Evolutionary conservation across 1,140 invertebrate genomes (phyloP).

Genomic region (Cydia splendana): DNA sequence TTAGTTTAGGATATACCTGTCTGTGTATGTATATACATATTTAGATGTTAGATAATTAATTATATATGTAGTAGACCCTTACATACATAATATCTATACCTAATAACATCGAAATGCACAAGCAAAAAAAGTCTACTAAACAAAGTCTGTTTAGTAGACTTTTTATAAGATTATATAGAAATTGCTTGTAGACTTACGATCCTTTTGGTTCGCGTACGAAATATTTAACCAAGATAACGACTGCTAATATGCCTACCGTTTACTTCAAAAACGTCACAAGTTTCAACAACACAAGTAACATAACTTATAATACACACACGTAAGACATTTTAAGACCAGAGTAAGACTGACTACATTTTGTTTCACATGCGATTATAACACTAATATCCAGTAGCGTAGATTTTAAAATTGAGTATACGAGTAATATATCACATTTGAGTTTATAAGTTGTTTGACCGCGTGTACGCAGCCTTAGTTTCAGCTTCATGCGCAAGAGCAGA

Average conservation of each 20-base stretch:
- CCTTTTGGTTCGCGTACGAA: background rate
- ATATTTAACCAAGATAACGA: conserved; percentile 10
- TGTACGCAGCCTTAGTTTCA: conserved; percentile 60
- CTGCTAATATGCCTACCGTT: conserved; percentile 9
- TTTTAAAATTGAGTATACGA: background rate
- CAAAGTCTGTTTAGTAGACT: background rate
- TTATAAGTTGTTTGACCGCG: conserved; percentile 37
- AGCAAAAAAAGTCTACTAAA: background rate
- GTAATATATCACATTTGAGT: background rate
- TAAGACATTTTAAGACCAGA: background rate
- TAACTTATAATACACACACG: background rate
- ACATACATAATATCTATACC: too few species aligned
- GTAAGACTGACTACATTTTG: background rate
- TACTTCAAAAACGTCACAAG: conserved; percentile 11
- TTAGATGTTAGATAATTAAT: too few species aligned
- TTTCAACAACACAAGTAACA: conserved; percentile 54
- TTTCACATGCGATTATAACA: background rate
- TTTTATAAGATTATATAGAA: background rate
- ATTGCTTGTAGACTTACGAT: background rate
- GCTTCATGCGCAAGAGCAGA: conserved; percentile 45
- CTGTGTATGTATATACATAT: too few species aligned
- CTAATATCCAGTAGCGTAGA: background rate
- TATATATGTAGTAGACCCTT: too few species aligned
- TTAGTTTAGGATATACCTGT: too few species aligned
- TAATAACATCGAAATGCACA: background rate